Base-by-base conservation (phyloP, 2,797 vertebrate genomes). In the Molossus molossus region DNA sequence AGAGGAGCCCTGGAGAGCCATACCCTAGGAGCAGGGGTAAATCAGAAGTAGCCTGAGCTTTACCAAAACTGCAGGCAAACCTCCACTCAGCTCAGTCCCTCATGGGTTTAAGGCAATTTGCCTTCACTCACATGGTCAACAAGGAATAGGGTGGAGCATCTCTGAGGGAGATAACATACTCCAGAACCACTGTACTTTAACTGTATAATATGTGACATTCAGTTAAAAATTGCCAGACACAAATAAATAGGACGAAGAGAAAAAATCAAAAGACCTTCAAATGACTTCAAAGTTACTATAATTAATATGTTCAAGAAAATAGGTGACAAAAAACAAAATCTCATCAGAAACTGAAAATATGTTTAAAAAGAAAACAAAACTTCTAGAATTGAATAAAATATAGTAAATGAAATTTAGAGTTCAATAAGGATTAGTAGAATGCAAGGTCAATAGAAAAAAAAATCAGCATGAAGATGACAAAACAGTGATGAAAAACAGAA, bases 361-460 rank as follows among this genome's bases (percentile, higher is more conserved):
- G 20, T 57, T 18, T 21, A 25, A 29, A 81, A 23, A 45, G 18
- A 4, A 93, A 67, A 64, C 23, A 33, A 15, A 58, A 65, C 11
- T 77, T 90, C 27, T 72, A 65, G n/a, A 82, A 87, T 37, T 60
- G 18, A 87, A 91, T 57, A 80, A 58, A 67, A 83, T 48, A 25
- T n/a, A 77, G 8, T 75, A 87, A 87, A 17, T 75, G 17, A 94
- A 94, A 91, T 76, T 64, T n/a, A 65, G 53, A 79, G 62, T 29
- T 83, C 70, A 89, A 45, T 20, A 82, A 91, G 50, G 23, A 67
- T 88, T 48, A 73, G 33, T 65, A 37, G 86, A 33, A 25, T 69
- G 37, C 72, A 79, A 77, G 48, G 40, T 60, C 69, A 95, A 83
- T 1, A 79, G 48, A 37, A 72, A 88, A 72, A 88, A 72, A 88